Base-by-base conservation (phyloP, 2,113 vertebrate species). In the Mesembrinibis cayennensis region DNA sequence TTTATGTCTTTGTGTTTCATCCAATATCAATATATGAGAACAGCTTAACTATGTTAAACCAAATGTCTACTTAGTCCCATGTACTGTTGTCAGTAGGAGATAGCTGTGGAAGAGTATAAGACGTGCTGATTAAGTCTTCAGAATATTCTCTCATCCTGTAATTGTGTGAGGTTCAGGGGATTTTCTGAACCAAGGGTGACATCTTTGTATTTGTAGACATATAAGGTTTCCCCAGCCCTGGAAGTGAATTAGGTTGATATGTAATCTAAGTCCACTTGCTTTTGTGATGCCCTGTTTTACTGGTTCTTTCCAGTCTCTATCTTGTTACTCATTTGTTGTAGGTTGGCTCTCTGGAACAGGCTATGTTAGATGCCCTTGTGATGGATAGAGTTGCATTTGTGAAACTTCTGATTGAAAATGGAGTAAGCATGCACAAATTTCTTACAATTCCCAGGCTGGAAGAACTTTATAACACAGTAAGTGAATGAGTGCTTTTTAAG, bases 381-480 rank as follows among this genome's bases (percentile, higher is more conserved):
- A 99, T 99, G 99, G 99, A 99, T 94, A 98, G 99, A 97, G 99
- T 99, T 97, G 99, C 99, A 27, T 99, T 99, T 98, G 99, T 99
- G 44, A 99, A 99, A 98, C 98, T 99, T 95, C 98, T 99, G 65
- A 99, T 99, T 93, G 99, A 99, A 98, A 99, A 99, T 19, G 99
- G 99, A 81, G 99, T 99, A 73, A 99, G 99, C 98, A 99, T 99
- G 99, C 99, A 99, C 97, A 99, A 99, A 81, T 99, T 99, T 77
- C 99, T 99, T 90, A 99, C 99, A 67, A 99, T 99, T 97, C 99
- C 97, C 65, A 98, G 99, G 47, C 98, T 99, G 87, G 99, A 99
- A 97, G 99, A 99, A 96, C 99, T 99, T 86, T 99, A 99, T 97
- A 99, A 99, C 97, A 99, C 98, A 93, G 99, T 99, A 99, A 98